Conservation (phyloP, 2,797 vertebrate species). For the Pempheris klunzingeri region DNA sequence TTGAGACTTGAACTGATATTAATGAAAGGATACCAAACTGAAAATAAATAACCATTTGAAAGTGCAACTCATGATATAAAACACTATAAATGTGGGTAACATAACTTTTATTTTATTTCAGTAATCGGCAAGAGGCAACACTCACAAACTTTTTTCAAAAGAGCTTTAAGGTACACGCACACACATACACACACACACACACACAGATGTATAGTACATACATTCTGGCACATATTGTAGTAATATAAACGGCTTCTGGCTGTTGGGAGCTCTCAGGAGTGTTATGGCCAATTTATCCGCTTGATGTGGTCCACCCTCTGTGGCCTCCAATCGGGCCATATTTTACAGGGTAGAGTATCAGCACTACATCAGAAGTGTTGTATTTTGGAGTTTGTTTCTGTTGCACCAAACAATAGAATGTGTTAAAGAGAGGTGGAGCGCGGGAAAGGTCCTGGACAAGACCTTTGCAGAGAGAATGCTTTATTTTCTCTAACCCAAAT, state of each 20-base stretch:
- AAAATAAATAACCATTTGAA: conserved; percentile 33
- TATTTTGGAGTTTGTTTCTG: conserved; percentile 5
- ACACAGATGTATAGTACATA: background rate
- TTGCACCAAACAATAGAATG: background rate
- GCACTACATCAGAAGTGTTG: background rate
- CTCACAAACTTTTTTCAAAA: conserved; percentile 2
- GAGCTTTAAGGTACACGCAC: background rate
- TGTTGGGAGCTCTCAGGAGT: conserved; percentile 30
- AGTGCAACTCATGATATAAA: conserved; percentile 5
- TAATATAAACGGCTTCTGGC: conserved; percentile 41
- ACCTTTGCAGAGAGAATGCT: background rate
- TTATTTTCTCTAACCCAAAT: conserved; percentile 4
- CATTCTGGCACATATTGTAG: conserved; percentile 15
- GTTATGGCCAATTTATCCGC: conserved; percentile 59
- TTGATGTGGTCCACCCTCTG: conserved; percentile 43
- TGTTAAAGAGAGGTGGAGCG: background rate
- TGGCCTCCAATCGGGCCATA: conserved; percentile 49
- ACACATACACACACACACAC: too few relatives aligned
- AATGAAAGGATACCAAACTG: conserved; percentile 45
- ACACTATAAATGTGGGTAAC: conserved; percentile 14
- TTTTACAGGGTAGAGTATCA: conserved; percentile 39
- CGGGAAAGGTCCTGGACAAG: background rate
- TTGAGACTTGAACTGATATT: conserved; percentile 49
- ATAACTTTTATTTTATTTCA: conserved; percentile 20
- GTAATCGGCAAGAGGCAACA: conserved; percentile 9